Evolutionary conservation across 2,113 vertebrate species (phyloP).

Genomic region (Rhabdomys dilectus): DNA sequence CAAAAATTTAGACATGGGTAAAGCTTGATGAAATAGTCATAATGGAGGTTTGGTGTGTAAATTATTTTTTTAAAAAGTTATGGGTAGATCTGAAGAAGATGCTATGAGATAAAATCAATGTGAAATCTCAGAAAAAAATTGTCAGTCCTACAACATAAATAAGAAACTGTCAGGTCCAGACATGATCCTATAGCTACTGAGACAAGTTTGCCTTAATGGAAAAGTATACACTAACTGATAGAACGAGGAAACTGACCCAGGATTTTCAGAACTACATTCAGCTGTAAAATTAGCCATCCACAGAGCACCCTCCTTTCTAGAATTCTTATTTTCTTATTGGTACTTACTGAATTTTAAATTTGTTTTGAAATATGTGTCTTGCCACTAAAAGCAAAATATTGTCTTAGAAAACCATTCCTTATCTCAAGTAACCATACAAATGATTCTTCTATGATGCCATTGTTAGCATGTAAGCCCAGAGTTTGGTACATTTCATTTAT

Average conservation of each 20-base stretch:
- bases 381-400: not conserved
- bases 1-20: not conserved
- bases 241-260: not conserved
- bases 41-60: not conserved
- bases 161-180: not conserved
- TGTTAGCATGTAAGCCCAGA: not conserved
- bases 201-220: not conserved
- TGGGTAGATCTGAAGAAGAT: not conserved
- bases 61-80: not conserved
- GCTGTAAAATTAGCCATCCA: not conserved
- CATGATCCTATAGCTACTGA: not conserved
- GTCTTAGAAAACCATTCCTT: not conserved
- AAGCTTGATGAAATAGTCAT: not conserved
- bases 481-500: not conserved
- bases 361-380: not conserved
- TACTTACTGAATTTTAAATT: not conserved
- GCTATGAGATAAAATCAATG: not conserved
- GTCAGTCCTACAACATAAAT: not conserved
- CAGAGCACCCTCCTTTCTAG: not conserved
- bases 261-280: not conserved
- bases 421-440: not conserved
- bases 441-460: not conserved
- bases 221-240: not conserved
- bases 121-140: not conserved
- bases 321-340: not conserved